Evolutionary conservation across 2,797 vertebrate genomes (phyloP).

Genomic region (Sebastes melanostomus): DNA sequence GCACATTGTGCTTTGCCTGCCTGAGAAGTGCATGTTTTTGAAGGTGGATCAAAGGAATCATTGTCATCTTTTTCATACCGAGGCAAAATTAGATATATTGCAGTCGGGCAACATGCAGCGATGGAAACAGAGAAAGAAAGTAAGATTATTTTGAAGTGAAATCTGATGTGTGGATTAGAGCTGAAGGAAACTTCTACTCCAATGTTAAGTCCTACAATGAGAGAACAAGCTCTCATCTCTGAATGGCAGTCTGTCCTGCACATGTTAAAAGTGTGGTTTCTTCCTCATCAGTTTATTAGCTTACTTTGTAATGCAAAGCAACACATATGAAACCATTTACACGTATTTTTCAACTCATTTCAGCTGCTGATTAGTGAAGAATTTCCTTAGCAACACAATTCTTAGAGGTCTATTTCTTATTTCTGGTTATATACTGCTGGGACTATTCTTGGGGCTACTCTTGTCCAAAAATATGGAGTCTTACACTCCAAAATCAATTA

Average conservation of each 20-base stretch:
- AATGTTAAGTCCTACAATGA: constrained; percentile 1
- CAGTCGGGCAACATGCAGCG: not conserved
- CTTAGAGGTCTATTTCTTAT: constrained; percentile 3
- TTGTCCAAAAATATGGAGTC: not conserved
- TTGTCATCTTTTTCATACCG: constrained; percentile 36
- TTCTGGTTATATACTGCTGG: not conserved
- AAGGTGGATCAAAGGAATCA: constrained; percentile 37
- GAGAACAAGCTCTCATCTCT: constrained; percentile 17
- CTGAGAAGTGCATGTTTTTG: constrained; percentile 13
- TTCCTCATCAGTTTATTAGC: constrained; percentile 67
- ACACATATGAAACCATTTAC: constrained; percentile 60
- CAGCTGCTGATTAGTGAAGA: constrained; percentile 42
- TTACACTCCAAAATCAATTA: not conserved
- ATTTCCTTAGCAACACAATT: constrained; percentile 27
- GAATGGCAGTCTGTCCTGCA: constrained; percentile 57
- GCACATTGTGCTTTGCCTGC: constrained; percentile 19
- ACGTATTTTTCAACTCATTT: constrained; percentile 42
- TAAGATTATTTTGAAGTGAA: not conserved
- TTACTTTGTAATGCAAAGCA: constrained; percentile 59
- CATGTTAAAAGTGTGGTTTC: constrained; percentile 68
- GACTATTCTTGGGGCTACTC: not conserved
- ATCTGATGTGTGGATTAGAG: not conserved
- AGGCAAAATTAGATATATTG: constrained; percentile 9
- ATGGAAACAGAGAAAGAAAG: not conserved
- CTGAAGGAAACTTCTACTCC: not conserved